Conservation (phyloP, 2,797 vertebrate genomes). For the Atherinosoma microstoma region DNA sequence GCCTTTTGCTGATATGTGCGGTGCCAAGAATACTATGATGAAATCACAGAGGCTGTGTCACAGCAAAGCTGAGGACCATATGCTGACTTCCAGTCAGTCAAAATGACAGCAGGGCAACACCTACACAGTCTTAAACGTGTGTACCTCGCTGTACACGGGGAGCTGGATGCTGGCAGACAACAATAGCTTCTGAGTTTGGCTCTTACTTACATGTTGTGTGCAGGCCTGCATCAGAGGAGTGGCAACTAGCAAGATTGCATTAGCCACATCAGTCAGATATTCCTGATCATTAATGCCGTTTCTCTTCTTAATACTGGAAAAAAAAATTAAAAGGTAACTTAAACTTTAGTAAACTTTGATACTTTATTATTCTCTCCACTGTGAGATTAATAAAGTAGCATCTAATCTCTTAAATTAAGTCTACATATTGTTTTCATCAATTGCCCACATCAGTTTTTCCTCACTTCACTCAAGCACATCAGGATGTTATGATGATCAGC, state of each 20-base stretch:
- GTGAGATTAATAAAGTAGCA: no score
- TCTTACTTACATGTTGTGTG: not conserved
- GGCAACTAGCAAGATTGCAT: not conserved
- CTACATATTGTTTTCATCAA: not conserved
- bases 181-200: not conserved
- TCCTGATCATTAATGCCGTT: not conserved
- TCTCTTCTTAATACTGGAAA: no score
- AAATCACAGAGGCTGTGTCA: constrained; percentile 68
- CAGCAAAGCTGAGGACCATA: constrained; percentile 49
- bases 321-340: no score
- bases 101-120: constrained; percentile 51
- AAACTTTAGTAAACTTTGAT: no score
- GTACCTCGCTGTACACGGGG: constrained; percentile 1
- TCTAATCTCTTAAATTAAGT: not conserved
- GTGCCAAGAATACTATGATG: constrained; percentile 63
- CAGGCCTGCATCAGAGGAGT: not conserved
- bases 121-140: constrained; percentile 52
- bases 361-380: no score
- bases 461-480: no score
- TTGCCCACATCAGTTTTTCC: no score
- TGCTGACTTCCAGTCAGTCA: constrained; percentile 68
- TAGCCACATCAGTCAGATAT: not conserved
- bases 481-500: no score
- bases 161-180: not conserved
- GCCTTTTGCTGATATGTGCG: constrained; percentile 30